Evolutionary conservation across 1,140 invertebrate genomes (phyloP), one percentile per base, ranked within the genome.

Genomic region (Bilobella aurantiaca): DNA sequence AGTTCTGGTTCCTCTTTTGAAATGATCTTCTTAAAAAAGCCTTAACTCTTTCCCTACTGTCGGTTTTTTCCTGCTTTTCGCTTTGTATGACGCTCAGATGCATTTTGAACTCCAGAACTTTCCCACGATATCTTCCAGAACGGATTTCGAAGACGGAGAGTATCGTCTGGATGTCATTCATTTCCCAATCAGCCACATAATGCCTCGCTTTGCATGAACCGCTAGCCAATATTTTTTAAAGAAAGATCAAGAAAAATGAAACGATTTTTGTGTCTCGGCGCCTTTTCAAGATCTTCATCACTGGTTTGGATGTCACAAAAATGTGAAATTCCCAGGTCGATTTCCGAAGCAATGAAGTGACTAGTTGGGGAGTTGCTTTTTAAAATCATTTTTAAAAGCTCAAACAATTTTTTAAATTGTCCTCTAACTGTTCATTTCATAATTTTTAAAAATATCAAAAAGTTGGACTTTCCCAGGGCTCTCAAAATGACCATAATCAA

Each of bases 1-100:
- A 42, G 37, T 42, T 42, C 37, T 42, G 37, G 37, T 53, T 53
- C 49, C 25, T 23, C 49, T 23, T 53, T 53, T 53, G 5, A 12
- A 53, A 53, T 18, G 5, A 12, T 53, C 49, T 23, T 53, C 49
- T 53, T 53, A 53, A 53, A 53, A 53, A 53, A 53, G 49, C 49
- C 25, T 53, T 23, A 53, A 53, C 49, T 53, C 49, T 53, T 53
- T 53, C 49, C n/a, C 8, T n/a, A n/a, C n/a, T n/a, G 12, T 23
- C 49, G 49, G 23, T 53, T 53, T 53, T 53, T 53, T 53, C 23
- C 23, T 42, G n/a, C 49, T 53, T 53, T 53, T 5, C 12, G 49
- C 23, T 23, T 53, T 12, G 49, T 53, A 42, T 12, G 8, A 8
- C 49, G 49, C 25, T 23, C 25, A 8, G 14, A 18, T 14, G 12